phyloP scores from a whole-genome alignment of 2,888 invertebrate genomes.

The Sabatieria punctata region DNA sequence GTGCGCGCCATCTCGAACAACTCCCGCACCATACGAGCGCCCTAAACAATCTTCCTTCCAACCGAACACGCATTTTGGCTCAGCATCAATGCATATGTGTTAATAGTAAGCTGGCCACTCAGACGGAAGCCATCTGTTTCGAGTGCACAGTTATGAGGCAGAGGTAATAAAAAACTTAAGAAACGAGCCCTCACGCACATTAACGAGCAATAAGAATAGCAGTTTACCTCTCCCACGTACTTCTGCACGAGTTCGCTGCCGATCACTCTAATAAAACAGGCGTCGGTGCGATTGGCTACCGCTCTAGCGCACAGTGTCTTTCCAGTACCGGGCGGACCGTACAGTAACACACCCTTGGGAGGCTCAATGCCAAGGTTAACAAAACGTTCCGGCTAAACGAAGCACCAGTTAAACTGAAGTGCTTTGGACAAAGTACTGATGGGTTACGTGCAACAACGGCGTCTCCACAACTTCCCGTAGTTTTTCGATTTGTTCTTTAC shows the following conservation, averaged over 20 bases:
- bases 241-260: constrained; percentile 78
- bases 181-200: too few species aligned
- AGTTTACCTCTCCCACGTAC: constrained; percentile 61
- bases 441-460: constrained; percentile 71
- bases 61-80: too few species aligned
- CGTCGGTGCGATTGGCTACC: constrained; percentile 95
- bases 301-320: constrained; percentile 96
- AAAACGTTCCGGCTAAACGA: constrained; percentile 79
- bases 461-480: constrained; percentile 95
- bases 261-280: constrained; percentile 96
- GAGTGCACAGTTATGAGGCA: too few species aligned
- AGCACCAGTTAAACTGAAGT: neutral
- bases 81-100: too few species aligned
- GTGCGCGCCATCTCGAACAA: constrained; percentile 99
- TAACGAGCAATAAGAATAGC: constrained; percentile 1
- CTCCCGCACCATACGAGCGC: constrained; percentile 96
- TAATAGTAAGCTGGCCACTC: too few species aligned
- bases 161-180: too few species aligned
- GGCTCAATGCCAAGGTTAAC: constrained; percentile 97
- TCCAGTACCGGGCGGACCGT: constrained; percentile 96
- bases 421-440: neutral
- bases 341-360: constrained; percentile 88
- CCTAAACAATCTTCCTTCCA: too few species aligned
- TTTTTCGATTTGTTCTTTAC: constrained; percentile 99
- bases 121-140: too few species aligned